Evolutionary conservation across 2,797 vertebrate genomes (phyloP).

Genomic region (Oreochromis grahami): DNA sequence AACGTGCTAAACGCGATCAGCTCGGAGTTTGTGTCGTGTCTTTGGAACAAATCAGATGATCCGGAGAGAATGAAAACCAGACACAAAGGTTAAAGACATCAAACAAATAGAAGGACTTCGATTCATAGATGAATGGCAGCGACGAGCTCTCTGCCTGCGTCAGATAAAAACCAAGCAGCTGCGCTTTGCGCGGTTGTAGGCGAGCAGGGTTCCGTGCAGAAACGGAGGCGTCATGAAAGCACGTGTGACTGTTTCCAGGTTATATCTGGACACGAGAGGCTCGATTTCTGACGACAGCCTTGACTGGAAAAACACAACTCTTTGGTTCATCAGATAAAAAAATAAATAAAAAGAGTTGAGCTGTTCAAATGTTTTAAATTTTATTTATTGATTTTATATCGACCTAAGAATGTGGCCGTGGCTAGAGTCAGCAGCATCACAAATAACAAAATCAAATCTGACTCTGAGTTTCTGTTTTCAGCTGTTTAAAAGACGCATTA

Average conservation of each 20-base stretch:
- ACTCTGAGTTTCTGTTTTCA: not conserved
- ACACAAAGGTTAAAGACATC: not conserved
- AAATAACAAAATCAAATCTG: not conserved
- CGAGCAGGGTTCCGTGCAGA: not conserved
- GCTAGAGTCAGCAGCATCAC: not conserved
- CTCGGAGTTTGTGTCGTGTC: not conserved
- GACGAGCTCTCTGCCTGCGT: not conserved
- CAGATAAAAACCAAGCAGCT: not conserved
- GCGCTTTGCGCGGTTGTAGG: not conserved
- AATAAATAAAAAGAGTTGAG: too few species aligned
- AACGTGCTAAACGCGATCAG: accelerated
- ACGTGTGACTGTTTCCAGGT: not conserved
- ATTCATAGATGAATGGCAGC: accelerated
- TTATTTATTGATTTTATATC: too few species aligned
- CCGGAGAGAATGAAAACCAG: not conserved
- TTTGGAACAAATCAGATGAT: not conserved
- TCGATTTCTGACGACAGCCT: too few species aligned
- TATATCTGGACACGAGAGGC: too few species aligned
- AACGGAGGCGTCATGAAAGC: not conserved
- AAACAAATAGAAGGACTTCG: accelerated
- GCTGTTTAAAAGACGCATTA: not conserved
- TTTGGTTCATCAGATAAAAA: too few species aligned
- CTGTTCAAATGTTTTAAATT: too few species aligned
- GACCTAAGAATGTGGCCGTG: not conserved
- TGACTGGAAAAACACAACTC: too few species aligned